phyloP scores from a whole-genome alignment of 2,797 vertebrate genomes.

The Percopsis omiscomaycus region DNA sequence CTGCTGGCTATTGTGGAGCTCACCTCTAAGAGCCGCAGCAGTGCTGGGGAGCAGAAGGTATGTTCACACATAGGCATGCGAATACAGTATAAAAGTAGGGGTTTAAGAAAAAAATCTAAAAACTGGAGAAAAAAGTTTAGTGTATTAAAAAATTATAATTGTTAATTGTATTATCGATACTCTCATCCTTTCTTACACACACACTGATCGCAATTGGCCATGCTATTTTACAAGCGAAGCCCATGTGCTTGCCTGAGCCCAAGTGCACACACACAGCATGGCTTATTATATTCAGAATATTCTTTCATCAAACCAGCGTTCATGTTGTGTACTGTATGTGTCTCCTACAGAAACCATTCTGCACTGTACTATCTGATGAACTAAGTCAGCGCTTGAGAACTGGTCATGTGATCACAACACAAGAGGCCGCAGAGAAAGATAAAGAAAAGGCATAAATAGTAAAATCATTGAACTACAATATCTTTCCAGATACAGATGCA shows the following conservation, averaged over 20 bases:
- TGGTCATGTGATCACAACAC: constrained; percentile 59
- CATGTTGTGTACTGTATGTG: constrained; percentile 19
- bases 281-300: too few species aligned
- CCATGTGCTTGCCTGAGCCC: too few species aligned
- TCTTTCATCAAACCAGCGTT: background rate
- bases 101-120: too few species aligned
- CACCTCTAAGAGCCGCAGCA: constrained; percentile 75
- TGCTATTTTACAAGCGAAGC: background rate
- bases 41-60: constrained; percentile 79
- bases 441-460: constrained; percentile 70
- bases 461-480: constrained; percentile 7
- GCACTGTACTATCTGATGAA: constrained; percentile 83
- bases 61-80: background rate
- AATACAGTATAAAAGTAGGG: too few species aligned
- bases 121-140: too few species aligned
- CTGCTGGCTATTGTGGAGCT: constrained; percentile 83
- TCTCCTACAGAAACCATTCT: constrained; percentile 82
- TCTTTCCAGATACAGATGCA: background rate
- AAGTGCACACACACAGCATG: too few species aligned
- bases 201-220: background rate
- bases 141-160: too few species aligned
- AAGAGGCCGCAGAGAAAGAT: constrained; percentile 78
- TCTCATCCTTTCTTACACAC: background rate
- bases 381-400: constrained; percentile 81
- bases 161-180: too few species aligned